These are phyloP conservation scores for Nemurella pictetii DNA, from an alignment of 2,888 invertebrate species.

Conservation along the genomic window DNA sequence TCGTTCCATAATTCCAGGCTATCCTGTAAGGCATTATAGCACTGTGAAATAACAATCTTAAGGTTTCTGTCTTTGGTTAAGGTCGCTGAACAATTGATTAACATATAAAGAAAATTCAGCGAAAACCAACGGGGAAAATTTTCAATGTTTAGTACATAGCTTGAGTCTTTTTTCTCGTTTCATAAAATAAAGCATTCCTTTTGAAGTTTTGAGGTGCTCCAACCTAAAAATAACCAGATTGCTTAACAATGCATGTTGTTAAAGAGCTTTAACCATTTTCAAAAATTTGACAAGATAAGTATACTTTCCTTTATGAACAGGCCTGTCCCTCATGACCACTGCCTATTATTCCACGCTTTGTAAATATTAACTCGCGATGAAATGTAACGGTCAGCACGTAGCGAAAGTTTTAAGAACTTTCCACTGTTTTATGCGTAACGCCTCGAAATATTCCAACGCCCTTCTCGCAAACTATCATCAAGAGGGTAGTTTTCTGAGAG, in stretches of 20 bases:
- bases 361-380: neutral
- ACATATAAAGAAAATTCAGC: too few relatives aligned
- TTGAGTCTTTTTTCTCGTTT: too few relatives aligned
- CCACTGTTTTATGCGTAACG: neutral
- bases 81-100: too few relatives aligned
- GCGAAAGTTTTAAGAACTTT: neutral
- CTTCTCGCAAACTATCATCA: neutral
- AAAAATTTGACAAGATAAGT: neutral
- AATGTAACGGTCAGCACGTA: neutral
- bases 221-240: neutral
- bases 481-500: neutral
- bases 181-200: neutral
- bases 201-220: neutral
- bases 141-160: too few relatives aligned
- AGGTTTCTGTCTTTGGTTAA: too few relatives aligned
- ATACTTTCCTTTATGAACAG: neutral
- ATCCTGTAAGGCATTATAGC: too few relatives aligned
- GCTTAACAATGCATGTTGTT: neutral
- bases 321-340: neutral
- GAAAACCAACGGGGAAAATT: too few relatives aligned
- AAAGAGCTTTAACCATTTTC: neutral
- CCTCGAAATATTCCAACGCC: neutral
- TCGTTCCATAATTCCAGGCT: too few relatives aligned
- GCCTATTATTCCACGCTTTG: neutral
- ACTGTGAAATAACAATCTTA: too few relatives aligned